Evolutionary conservation across 2,888 invertebrate species (phyloP), one percentile per base, ranked within the genome.

Genomic region (Tetragnatha montana): DNA sequence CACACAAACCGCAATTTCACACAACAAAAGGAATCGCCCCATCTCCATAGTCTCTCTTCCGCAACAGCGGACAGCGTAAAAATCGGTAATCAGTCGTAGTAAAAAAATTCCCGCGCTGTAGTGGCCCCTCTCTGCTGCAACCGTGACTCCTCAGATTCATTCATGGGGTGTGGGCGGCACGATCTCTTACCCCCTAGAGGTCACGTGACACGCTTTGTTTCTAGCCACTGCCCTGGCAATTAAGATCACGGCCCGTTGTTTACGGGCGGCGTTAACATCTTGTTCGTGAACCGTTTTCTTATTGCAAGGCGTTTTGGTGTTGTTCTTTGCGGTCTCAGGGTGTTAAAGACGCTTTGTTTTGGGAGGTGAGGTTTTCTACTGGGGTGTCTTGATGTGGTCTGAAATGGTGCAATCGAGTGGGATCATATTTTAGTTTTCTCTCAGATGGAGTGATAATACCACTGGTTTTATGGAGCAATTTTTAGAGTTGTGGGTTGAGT

Each of bases 151-250:
- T 21, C 14, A 35, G 35, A 79, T 83, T 83, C 88, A 88, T 88
- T 86, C 86, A 86, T 86, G 51, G 50, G 70, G 87, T 81, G 87
- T 88, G 78, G 88, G 87, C 75, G 82, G 75, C 76, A 70, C 81
- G 70, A 71, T 50, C 71, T 49, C 22, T 70, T 50, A 70, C 71
- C 70, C 70, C 81, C 47, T 35, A 35, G 35, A 35, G 35, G 87
- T 88, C 88, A 88, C 88, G 88, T 88, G 88, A 70, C n/a, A 10
- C 19, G 14, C 68, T 87, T 81, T 81, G 47, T 75, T 81, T 70
- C 60, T 17, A 21, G 69, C 81, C 76, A 75, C 87, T 71, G 88
- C 82, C 88, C 35, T 78, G 60, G 49, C 70, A 78, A 78, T 82
- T 71, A 75, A 82, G 82, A 78, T 35, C 76, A 47, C 35, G 21